Conservation (phyloP, 2,888 invertebrate genomes). For the Plagodis pulveraria region DNA sequence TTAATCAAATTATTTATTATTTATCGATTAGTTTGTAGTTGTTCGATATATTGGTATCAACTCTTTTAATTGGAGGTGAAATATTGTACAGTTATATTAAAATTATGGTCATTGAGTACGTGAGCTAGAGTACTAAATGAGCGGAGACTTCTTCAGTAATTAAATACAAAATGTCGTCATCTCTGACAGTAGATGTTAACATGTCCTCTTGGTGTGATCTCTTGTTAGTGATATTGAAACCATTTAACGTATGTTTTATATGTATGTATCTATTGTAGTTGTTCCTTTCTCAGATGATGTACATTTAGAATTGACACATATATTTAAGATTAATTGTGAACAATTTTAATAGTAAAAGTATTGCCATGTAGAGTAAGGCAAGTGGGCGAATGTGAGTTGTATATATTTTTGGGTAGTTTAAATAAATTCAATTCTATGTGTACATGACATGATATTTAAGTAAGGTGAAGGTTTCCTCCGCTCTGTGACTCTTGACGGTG, state of each 20-base stretch:
- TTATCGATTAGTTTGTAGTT: constrained; percentile 71
- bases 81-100: neutral
- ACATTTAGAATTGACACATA: constrained; percentile 36
- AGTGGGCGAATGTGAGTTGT: constrained; percentile 33
- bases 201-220: constrained; percentile 41
- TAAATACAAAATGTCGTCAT: constrained; percentile 16
- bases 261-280: constrained; percentile 44
- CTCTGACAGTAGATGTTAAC: constrained; percentile 36
- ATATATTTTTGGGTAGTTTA: constrained; percentile 35
- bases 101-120: too few species aligned
- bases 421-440: constrained; percentile 27
- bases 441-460: constrained; percentile 22
- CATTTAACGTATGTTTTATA: constrained; percentile 49
- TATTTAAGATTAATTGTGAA: constrained; percentile 22
- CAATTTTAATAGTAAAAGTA: constrained; percentile 30
- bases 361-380: constrained; percentile 29
- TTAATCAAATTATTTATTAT: constrained; percentile 79
- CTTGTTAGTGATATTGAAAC: constrained; percentile 39
- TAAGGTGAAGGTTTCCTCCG: constrained; percentile 13
- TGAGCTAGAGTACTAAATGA: constrained; percentile 4
- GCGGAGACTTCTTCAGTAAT: constrained; percentile 12
- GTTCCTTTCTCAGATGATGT: constrained; percentile 46
- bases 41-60: constrained; percentile 48
- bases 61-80: constrained; percentile 41
- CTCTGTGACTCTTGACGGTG: constrained; percentile 10